phyloP scores from a whole-genome alignment of 2,113 vertebrate species.

The Corythornis vintsioides region DNA sequence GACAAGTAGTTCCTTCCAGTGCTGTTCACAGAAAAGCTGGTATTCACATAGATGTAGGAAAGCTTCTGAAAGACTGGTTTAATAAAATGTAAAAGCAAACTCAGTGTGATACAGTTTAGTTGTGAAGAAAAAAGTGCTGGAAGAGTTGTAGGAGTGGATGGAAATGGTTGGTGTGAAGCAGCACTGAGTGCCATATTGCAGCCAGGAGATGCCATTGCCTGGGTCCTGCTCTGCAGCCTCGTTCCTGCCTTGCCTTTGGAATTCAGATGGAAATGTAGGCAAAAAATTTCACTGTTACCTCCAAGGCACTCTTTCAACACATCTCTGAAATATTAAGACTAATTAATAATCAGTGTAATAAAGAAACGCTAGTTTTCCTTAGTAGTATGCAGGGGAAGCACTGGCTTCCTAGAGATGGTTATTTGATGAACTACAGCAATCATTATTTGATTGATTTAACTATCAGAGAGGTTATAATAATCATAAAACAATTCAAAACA shows the following conservation, averaged over 20 bases:
- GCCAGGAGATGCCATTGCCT: background rate
- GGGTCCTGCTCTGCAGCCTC: too few relatives aligned
- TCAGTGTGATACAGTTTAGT: background rate
- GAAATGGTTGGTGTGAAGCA: background rate
- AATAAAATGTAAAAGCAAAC: background rate
- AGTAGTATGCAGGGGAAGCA: background rate
- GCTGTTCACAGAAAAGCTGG: background rate
- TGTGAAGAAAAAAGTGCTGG: background rate
- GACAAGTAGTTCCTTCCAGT: slow-evolving; percentile 17
- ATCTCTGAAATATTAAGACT: background rate
- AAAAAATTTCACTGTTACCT: background rate
- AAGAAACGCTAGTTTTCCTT: background rate
- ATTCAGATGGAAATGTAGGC: too few relatives aligned
- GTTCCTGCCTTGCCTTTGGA: too few relatives aligned
- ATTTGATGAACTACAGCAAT: slow-evolving; percentile 20
- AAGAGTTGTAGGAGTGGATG: background rate
- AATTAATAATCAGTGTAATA: background rate
- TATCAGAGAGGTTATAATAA: slow-evolving; percentile 48
- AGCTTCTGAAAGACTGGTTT: background rate
- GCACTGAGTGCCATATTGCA: background rate
- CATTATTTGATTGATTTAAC: slow-evolving; percentile 60
- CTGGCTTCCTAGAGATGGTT: background rate
- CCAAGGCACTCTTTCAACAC: background rate
- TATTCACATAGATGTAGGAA: background rate
- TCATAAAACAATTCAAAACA: slow-evolving; percentile 47